A percentile compares a stretch with the other conserved stretches of the same genome.
phyloP scores from a whole-genome alignment of 1,140 invertebrate genomes.

The Drosophila arawakana region DNA sequence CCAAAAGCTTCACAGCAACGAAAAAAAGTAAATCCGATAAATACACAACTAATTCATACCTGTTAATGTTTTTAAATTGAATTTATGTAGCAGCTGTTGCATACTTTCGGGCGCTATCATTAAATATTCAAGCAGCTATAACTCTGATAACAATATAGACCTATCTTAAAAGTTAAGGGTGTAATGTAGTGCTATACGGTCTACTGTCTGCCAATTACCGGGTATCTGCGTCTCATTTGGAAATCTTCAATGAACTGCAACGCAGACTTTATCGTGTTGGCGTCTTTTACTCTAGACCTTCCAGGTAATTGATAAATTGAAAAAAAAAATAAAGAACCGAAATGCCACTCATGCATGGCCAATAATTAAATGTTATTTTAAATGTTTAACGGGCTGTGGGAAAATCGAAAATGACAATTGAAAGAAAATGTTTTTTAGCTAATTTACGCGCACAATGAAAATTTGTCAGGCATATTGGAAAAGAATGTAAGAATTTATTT shows the following conservation, averaged over 20 bases:
- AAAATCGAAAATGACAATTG: conserved; percentile 7
- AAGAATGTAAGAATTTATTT: conserved; percentile 29
- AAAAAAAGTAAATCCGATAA: neutral
- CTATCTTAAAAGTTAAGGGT: too few species aligned
- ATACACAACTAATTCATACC: neutral
- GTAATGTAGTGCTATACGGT: too few species aligned
- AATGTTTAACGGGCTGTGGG: neutral
- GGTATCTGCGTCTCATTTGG: neutral
- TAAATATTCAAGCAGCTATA: too few species aligned
- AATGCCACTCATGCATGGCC: conserved; percentile 55
- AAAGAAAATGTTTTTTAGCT: conserved; percentile 21
- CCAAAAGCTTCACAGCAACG: neutral
- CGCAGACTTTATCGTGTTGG: conserved; percentile 13
- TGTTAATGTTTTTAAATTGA: neutral
- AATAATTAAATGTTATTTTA: conserved; percentile 62
- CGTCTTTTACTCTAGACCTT: conserved; percentile 16
- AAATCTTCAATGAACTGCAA: conserved; percentile 25
- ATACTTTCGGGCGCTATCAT: too few species aligned
- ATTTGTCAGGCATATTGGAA: conserved; percentile 55
- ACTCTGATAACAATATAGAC: too few species aligned
- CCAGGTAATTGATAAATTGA: conserved; percentile 71
- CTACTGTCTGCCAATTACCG: neutral
- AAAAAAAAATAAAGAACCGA: conserved; percentile 26
- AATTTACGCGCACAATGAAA: conserved; percentile 47
- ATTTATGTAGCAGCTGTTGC: too few species aligned